These are phyloP conservation scores for Pogonophryne albipinna DNA, from an alignment of 2,797 vertebrate genomes.

Conservation along the genomic window DNA sequence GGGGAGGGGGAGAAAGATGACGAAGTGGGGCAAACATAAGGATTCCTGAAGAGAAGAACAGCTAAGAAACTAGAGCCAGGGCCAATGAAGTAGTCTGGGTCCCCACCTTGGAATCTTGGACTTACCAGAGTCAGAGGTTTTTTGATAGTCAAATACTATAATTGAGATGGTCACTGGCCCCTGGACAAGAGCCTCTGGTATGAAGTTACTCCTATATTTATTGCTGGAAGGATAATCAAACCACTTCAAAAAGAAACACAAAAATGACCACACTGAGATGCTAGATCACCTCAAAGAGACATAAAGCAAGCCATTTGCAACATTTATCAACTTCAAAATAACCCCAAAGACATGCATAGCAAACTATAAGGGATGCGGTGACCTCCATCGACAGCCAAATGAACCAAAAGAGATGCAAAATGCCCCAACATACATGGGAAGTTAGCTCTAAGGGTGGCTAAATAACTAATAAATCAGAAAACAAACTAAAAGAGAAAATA, in stretches of 20 bases:
- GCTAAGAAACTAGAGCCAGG: background rate
- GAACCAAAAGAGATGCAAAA: no score
- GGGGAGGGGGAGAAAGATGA: constrained; percentile 13
- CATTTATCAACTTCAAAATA: background rate
- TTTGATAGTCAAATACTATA: background rate
- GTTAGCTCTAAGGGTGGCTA: no score
- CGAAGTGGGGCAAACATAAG: background rate
- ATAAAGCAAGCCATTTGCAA: background rate
- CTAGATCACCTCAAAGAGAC: background rate
- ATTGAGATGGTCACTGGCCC: background rate
- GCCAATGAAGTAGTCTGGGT: background rate
- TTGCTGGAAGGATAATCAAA: background rate
- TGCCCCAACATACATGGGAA: background rate
- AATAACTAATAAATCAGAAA: no score
- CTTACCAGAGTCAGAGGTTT: background rate
- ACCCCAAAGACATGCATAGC: background rate
- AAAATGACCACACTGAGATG: background rate
- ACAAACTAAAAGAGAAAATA: no score
- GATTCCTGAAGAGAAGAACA: constrained; percentile 1
- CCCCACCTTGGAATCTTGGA: background rate
- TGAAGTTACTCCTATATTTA: background rate
- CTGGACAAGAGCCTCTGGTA: no score
- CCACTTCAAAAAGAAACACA: no score
- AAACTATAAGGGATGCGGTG: background rate
- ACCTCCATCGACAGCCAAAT: no score